A percentile compares a stretch with the other conserved stretches of the same genome.
Evolutionary conservation across 2,888 invertebrate genomes (phyloP).

Genomic region (Incurvaria masculella): DNA sequence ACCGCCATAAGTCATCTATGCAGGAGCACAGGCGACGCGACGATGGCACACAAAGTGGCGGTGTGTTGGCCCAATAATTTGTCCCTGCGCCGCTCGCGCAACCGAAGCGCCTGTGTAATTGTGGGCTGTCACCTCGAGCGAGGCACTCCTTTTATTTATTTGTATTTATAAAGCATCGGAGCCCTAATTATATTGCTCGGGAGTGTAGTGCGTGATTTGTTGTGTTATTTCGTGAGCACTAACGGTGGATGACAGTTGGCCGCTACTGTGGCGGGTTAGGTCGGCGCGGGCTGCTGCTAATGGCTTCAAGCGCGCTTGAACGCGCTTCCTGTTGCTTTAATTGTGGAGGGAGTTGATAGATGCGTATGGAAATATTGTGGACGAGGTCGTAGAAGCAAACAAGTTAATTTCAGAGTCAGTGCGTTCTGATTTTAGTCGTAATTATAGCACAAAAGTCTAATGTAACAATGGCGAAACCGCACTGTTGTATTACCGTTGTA

Average conservation of each 20-base stretch:
- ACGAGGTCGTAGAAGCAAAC: neutral
- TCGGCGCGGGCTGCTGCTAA: neutral
- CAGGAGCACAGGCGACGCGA: conserved; percentile 27
- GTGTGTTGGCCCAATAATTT: conserved; percentile 42
- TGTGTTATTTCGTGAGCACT: conserved; percentile 5
- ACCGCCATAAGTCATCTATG: conserved; percentile 1
- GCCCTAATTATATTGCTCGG: conserved; percentile 42
- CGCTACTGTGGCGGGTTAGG: neutral
- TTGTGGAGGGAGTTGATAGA: conserved; percentile 47
- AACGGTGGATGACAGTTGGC: neutral
- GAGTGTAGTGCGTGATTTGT: conserved; percentile 38
- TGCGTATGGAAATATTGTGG: conserved; percentile 14
- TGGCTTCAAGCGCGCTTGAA: neutral
- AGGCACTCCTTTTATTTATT: conserved; percentile 45
- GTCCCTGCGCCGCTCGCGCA: conserved; percentile 21
- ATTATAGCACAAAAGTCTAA: no score
- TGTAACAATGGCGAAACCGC: no score
- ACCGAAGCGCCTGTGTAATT: conserved; percentile 39
- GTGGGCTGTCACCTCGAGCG: conserved; percentile 45
- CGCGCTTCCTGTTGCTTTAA: conserved; percentile 51
- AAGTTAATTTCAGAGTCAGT: neutral
- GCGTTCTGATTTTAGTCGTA: no score
- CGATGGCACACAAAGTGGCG: conserved; percentile 50
- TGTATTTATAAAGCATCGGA: conserved; percentile 48
- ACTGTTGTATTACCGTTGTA: no score